Conservation (phyloP, 2,797 vertebrate species). For the Pygocentrus nattereri region DNA sequence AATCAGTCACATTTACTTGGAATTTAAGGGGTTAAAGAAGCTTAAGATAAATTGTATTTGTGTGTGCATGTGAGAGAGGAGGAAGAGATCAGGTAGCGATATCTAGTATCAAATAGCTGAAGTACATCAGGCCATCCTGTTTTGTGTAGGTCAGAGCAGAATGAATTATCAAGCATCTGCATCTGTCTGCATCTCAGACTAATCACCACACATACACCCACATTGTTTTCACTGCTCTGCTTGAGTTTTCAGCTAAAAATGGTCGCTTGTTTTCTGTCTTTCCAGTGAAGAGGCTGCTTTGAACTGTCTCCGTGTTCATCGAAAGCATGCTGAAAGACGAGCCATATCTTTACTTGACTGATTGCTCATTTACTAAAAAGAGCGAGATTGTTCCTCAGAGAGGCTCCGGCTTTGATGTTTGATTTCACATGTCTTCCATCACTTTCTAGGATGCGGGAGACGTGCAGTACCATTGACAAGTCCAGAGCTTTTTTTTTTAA, state of each 20-base stretch:
- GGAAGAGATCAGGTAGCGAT: background rate
- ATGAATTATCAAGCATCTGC: slow-evolving; percentile 22
- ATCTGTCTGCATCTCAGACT: slow-evolving; percentile 27
- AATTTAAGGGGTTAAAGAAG: too few species aligned
- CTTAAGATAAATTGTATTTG: too few species aligned
- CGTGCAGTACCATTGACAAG: slow-evolving; percentile 25
- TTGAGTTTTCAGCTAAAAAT: slow-evolving; percentile 22
- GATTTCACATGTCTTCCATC: slow-evolving; percentile 42
- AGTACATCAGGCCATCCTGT: slow-evolving; percentile 1
- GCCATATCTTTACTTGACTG: slow-evolving; percentile 43
- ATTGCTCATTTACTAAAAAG: slow-evolving; percentile 59
- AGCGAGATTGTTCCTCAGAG: slow-evolving; percentile 34
- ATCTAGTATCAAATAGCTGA: background rate
- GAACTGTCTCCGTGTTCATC: slow-evolving; percentile 40
- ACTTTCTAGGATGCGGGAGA: slow-evolving; percentile 43
- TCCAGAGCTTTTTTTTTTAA: slow-evolving; percentile 25
- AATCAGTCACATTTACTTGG: too few species aligned
- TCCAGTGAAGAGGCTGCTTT: slow-evolving; percentile 29
- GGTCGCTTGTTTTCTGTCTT: slow-evolving; percentile 17
- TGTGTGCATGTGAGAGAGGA: background rate
- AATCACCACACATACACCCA: slow-evolving; percentile 17
- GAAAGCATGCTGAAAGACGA: slow-evolving; percentile 37
- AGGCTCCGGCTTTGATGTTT: slow-evolving; percentile 53
- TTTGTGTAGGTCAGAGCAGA: slow-evolving; percentile 1
- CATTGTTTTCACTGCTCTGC: slow-evolving; percentile 8